A percentile compares a stretch with the other conserved stretches of the same genome.
Conservation (phyloP, 2,888 invertebrate genomes). For the Oscheius myriophilus region DNA sequence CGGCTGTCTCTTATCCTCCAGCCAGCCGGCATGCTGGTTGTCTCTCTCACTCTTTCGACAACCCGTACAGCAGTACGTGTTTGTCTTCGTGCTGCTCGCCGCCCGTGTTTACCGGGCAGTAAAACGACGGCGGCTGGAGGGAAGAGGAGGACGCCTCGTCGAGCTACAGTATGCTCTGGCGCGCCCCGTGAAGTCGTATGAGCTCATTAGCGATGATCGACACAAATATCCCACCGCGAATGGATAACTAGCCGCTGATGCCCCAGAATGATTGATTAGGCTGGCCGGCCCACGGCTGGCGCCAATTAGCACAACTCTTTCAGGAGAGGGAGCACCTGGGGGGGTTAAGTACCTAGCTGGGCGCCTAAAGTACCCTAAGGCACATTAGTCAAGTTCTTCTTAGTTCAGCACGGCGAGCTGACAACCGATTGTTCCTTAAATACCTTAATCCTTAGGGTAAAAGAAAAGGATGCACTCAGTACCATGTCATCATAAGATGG, state of each 20-base stretch:
- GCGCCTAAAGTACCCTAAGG: too few species aligned
- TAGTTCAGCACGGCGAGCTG: too few species aligned
- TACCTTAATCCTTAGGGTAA: too few species aligned
- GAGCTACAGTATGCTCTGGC: slow-evolving; percentile 18
- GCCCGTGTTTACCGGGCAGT: slow-evolving; percentile 26
- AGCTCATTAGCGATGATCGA: slow-evolving; percentile 37
- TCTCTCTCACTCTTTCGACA: background rate
- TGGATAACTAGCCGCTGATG: slow-evolving; percentile 31
- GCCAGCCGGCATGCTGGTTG: background rate
- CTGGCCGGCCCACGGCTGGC: background rate
- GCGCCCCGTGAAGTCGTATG: slow-evolving; percentile 15
- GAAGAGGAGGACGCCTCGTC: background rate
- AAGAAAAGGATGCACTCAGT: too few species aligned
- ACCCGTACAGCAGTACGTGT: slow-evolving; percentile 1
- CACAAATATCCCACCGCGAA: slow-evolving; percentile 35
- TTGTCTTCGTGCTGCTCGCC: slow-evolving; percentile 28
- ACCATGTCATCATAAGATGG: too few species aligned
- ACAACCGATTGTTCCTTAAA: too few species aligned
- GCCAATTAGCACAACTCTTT: too few species aligned
- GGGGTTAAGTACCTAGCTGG: too few species aligned
- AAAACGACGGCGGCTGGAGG: slow-evolving; percentile 8
- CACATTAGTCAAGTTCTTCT: too few species aligned
- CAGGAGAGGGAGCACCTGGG: background rate
- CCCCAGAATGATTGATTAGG: slow-evolving; percentile 31
- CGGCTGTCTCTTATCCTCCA: background rate